These are phyloP conservation scores for Sitta europaea DNA, from an alignment of 2,113 vertebrate genomes.

Conservation along the genomic window DNA sequence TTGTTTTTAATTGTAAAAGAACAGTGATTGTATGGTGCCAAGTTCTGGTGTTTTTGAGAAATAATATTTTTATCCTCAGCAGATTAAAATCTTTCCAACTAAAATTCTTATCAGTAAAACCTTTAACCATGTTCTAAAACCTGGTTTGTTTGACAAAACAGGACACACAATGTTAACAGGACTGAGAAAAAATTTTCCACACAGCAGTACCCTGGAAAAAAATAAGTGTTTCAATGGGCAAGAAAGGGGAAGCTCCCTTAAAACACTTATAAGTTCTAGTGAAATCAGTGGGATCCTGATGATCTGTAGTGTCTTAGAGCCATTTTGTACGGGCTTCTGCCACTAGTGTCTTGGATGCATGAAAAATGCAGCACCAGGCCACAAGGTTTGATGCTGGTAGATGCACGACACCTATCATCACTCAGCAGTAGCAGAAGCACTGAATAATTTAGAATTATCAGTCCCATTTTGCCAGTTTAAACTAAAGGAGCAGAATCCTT, in stretches of 20 bases:
- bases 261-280: neutral
- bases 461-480: neutral
- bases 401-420: neutral
- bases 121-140: neutral
- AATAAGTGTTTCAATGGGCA: neutral
- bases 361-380: neutral
- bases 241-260: neutral
- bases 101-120: neutral
- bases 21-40: neutral
- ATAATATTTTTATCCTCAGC: neutral
- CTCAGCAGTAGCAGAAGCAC: neutral
- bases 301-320: neutral
- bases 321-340: neutral
- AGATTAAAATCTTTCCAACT: neutral
- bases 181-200: neutral
- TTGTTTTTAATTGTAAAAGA: neutral
- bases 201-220: neutral
- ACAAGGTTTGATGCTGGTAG: neutral
- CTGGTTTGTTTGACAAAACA: neutral
- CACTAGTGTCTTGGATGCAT: neutral
- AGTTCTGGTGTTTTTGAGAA: neutral
- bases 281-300: neutral
- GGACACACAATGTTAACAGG: neutral
- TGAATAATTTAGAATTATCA: slow-evolving; percentile 4
- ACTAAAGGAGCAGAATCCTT: neutral